These are phyloP conservation scores for Varanus salvator DNA, from an alignment of 2,113 vertebrate genomes.

Conservation along the genomic window DNA sequence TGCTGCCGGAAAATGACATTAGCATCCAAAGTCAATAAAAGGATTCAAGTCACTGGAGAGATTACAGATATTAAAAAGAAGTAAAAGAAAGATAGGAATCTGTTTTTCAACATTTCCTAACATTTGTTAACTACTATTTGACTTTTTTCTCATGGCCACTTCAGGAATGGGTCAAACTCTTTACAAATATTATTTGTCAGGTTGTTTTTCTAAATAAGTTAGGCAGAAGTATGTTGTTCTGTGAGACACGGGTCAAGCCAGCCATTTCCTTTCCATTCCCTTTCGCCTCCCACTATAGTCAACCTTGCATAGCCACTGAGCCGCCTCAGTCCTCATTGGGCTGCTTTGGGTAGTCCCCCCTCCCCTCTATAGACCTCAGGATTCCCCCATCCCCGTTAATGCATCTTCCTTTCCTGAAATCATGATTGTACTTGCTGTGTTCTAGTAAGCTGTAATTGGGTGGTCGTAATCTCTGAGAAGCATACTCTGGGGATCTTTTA, in stretches of 20 bases:
- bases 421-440: no score
- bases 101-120: background rate
- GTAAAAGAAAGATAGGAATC: background rate
- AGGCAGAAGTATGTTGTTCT: no score
- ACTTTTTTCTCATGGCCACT: background rate
- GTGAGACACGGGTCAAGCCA: background rate
- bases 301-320: no score
- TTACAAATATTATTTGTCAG: background rate
- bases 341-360: background rate
- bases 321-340: background rate
- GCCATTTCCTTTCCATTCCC: background rate
- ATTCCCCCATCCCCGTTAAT: no score
- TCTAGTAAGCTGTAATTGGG: no score
- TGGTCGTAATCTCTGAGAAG: no score
- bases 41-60: conserved; percentile 36
- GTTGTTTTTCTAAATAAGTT: background rate
- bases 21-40: conserved; percentile 25
- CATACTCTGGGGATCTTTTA: no score
- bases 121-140: background rate
- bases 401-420: no score
- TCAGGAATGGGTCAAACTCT: background rate
- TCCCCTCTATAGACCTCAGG: no score
- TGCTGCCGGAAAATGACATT: conserved; percentile 17
- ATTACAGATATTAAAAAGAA: background rate
- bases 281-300: background rate